Percentiles rank a stretch among this genome's conserved stretches.
Conservation (phyloP, 2,888 invertebrate genomes). For the Megalurothrips usitatus region DNA sequence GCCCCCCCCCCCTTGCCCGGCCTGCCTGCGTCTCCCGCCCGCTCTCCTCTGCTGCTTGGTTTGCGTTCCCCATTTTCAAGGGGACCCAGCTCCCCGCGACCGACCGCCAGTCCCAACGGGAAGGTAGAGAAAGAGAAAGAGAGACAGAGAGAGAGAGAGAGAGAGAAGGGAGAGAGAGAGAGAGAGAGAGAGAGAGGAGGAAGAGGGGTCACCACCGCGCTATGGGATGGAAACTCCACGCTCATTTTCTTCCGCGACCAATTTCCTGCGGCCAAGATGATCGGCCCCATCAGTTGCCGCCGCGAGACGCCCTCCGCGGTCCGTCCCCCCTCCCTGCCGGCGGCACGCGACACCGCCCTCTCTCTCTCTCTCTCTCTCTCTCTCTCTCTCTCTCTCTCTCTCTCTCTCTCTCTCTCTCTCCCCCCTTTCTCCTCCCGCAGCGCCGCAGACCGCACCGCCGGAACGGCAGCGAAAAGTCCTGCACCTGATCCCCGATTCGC, state of each 20-base stretch:
- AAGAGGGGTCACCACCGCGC: too few relatives aligned
- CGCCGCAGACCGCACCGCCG: not conserved
- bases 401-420: too few relatives aligned
- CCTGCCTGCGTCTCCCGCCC: not conserved
- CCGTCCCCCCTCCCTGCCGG: not conserved
- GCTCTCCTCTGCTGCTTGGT: not conserved
- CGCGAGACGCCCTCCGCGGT: not conserved
- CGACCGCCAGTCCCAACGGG: not conserved
- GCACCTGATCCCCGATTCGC: not conserved
- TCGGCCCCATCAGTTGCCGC: not conserved
- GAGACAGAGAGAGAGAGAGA: too few relatives aligned
- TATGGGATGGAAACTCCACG: not conserved
- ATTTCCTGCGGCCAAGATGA: constrained; percentile 11
- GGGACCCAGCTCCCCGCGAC: not conserved
- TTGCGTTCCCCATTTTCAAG: not conserved
- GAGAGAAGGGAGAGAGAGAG: too few relatives aligned
- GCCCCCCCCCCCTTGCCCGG: too few relatives aligned
- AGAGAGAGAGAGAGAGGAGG: too few relatives aligned
- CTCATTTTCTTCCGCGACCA: not conserved
- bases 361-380: not conserved
- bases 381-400: too few relatives aligned
- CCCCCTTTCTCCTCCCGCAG: not conserved
- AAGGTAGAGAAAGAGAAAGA: not conserved
- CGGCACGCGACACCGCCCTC: not conserved
- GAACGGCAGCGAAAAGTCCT: not conserved